Base-by-base conservation (phyloP, 2,113 vertebrate species). In the Centropus unirufus region DNA sequence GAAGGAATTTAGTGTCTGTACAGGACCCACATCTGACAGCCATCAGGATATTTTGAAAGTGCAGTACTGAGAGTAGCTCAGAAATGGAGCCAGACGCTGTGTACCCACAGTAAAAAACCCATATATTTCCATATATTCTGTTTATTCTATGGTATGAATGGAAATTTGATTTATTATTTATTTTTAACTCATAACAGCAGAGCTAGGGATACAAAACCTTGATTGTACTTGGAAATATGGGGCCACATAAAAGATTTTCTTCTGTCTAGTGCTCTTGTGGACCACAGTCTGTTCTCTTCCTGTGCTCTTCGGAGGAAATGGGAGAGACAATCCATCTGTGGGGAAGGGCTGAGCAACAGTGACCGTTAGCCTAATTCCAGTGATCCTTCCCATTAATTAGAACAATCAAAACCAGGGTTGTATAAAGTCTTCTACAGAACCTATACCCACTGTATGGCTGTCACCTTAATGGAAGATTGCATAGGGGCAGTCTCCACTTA, bases 361-460 rank as follows among this genome's bases (percentile, higher is more conserved):
- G 8, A 34, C 21, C n/a, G 8, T 10, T 32, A 26, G 30, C n/a
- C 27, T 23, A 24, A 59, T 76, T 83, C 55, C 19, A 46, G 14
- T 46, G 29, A 22, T 58, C 9, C 2, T 46, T 68, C 24, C 42
- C 63, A 36, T 17, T 81, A 47, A 93, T 77, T 39, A 55, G 64
- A 81, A 8, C 39, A 42, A 6, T 34, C 68, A 73, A 40, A 62
- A 30, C 21, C 17, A 29, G 46, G 51, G 42, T 20, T 67, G 17
- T 40, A 8, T 47, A 14, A 32, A 22, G 8, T n/a, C 36, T 47
- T 32, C 54, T 86, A 11, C 76, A 40, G 44, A n/a, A 36, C 12
- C 39, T 9, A 0, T 6, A 7, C 3, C 2, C 7, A 0, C 11
- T 21, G 27, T 3, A 17, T 22, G 74, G n/a, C 69, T 59, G 27